Evolutionary conservation across 2,113 vertebrate species (phyloP).

Genomic region (Equus przewalskii): DNA sequence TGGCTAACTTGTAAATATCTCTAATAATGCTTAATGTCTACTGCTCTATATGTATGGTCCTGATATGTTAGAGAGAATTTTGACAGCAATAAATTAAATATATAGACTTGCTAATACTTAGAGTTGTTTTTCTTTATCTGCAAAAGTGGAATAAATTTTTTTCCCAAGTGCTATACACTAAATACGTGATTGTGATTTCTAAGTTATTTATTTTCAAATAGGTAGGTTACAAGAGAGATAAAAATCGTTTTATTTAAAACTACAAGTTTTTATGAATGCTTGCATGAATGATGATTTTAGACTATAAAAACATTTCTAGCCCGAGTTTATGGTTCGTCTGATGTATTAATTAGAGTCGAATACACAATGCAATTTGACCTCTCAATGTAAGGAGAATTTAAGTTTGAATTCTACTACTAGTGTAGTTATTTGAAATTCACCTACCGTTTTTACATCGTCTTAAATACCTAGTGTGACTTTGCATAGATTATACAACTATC

Average conservation of each 20-base stretch:
- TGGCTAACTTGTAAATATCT: neutral
- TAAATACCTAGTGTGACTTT: neutral
- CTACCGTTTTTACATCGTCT: neutral
- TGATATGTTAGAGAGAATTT: neutral
- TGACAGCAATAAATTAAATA: slow-evolving; percentile 1
- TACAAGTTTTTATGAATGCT: slow-evolving; percentile 17
- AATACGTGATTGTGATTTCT: neutral
- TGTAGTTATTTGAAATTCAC: slow-evolving; percentile 1
- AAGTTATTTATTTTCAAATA: slow-evolving; percentile 40
- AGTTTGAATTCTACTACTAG: neutral
- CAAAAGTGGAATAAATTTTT: neutral
- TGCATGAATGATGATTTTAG: slow-evolving; percentile 27
- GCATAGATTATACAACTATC: neutral
- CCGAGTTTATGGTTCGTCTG: neutral
- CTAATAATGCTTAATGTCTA: neutral
- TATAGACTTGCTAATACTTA: neutral
- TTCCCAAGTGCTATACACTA: neutral
- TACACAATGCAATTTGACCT: slow-evolving; percentile 13
- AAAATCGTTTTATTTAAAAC: slow-evolving; percentile 23
- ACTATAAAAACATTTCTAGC: neutral
- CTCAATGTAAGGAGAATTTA: neutral
- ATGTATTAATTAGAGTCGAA: slow-evolving; percentile 5
- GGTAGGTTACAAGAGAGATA: neutral
- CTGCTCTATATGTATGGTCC: neutral
- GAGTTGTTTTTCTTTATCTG: neutral